Evolutionary conservation across 1,140 invertebrate genomes (phyloP).

Genomic region (Venturia canescens): DNA sequence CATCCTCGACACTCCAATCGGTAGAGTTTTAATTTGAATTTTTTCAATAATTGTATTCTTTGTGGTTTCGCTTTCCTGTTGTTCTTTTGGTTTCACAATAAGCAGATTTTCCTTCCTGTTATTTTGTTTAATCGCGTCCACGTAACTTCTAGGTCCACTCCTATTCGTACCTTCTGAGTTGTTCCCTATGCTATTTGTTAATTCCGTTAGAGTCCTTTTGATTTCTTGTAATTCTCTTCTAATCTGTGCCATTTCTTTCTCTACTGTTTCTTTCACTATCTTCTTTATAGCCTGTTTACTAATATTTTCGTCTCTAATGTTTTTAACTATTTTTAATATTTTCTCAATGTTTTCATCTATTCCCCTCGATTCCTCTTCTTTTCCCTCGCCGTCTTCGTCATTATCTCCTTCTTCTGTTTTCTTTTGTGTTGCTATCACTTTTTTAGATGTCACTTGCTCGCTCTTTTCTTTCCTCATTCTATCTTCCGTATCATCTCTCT

Average conservation of each 20-base stretch:
- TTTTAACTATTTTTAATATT: neutral
- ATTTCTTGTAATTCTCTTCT: neutral
- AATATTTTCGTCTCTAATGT: neutral
- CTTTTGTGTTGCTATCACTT: neutral
- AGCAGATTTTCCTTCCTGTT: neutral
- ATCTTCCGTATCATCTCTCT: too few relatives aligned
- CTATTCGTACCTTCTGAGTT: neutral
- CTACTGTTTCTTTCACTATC: neutral
- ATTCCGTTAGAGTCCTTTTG: neutral
- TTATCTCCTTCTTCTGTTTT: neutral
- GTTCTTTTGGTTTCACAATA: neutral
- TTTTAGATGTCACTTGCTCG: too few relatives aligned
- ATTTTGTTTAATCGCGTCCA: neutral
- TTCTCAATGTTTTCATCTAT: neutral
- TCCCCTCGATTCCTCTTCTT: neutral
- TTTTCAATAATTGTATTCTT: neutral
- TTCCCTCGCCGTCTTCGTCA: neutral
- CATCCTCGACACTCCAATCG: neutral
- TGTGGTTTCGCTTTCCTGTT: neutral
- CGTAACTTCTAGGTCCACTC: neutral
- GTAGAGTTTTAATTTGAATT: neutral
- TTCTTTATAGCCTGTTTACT: neutral
- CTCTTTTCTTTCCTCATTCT: too few relatives aligned
- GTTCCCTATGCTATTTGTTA: too few relatives aligned
- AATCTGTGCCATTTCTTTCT: neutral